Base-by-base conservation (phyloP, 2,797 vertebrate species). In the Oreochromis grahami region DNA sequence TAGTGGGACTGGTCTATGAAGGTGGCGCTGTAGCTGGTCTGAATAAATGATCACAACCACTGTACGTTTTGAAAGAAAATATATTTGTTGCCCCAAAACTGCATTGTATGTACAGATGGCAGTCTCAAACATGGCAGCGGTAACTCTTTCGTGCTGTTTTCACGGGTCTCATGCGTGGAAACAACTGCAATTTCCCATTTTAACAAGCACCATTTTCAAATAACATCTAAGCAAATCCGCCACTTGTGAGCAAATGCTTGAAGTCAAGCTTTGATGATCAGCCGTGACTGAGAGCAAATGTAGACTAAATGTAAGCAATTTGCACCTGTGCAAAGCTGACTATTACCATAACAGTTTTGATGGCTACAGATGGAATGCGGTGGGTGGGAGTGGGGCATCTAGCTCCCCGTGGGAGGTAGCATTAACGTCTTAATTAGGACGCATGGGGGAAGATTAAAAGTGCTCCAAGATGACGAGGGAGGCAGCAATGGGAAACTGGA, bases 371-470 rank as follows among this genome's bases (percentile, higher is more conserved):
- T 87, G 92, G 92, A 93, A 94, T 93, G 94, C 36, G 80, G 87
- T 80, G 90, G 94, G 91, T 88, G 91, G 94, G 90, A 92, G 87
- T 17, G 15, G 81, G 91, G 63, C 81, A 79, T 88, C 88, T 79
- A 76, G 10, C 53, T n/a, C 84, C 97, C 96, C 94, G 82, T 55
- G 19, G 70, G 96, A 97, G 94, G 95, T 85, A 83, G 89, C 91
- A 95, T 96, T 96, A 96, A 90, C 89, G 94, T 95, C 96, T 97
- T 98, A 97, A 97, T 97, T 97, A 97, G 97, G 92, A 94, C 92
- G 93, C 96, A 94, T 89, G 94, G 93, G 89, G 94, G 95, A 95
- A 95, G 91, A 95, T 90, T 94, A 90, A 95, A 95, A 97, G 96
- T 95, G 91, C 88, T 96, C 93, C 86, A 89, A 90, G 94, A 96